phyloP scores from a whole-genome alignment of 2,113 vertebrate species.

The Falco punctatus region DNA sequence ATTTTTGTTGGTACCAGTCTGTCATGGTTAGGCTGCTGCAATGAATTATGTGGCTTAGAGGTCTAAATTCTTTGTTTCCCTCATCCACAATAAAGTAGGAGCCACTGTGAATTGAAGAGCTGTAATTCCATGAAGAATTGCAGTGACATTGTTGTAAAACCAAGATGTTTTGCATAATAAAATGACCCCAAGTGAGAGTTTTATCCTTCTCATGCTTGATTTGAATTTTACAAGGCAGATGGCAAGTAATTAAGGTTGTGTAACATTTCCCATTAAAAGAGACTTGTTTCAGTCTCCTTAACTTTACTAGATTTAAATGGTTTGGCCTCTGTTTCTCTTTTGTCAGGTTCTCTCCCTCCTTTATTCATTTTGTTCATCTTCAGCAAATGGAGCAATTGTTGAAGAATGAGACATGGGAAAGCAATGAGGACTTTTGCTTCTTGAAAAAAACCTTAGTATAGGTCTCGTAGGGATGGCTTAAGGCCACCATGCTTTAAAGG shows the following conservation, averaged over 20 bases:
- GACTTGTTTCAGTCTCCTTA: not conserved
- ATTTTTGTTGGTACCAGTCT: not conserved
- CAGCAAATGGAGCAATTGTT: not conserved
- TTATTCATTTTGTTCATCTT: not conserved
- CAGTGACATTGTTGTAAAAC: not conserved
- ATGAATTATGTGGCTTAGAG: not conserved
- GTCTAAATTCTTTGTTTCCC: not conserved
- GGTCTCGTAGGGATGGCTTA: not conserved
- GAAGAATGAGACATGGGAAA: not conserved
- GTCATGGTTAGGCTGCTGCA: not conserved
- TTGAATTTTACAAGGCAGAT: conserved; percentile 45
- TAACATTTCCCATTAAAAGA: not conserved
- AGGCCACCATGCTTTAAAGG: not conserved
- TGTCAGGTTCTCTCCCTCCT: not conserved
- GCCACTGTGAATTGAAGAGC: not conserved
- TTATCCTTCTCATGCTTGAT: conserved; percentile 18
- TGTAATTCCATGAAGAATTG: not conserved
- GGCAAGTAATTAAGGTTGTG: conserved; percentile 14
- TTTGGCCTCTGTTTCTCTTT: not conserved
- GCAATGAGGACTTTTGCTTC: not conserved
- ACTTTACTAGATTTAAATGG: not conserved
- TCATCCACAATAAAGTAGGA: not conserved
- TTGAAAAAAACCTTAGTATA: not conserved
- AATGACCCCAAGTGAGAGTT: conserved; percentile 26
- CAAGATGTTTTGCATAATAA: conserved; percentile 25